These are phyloP conservation scores for Choreutis nemorana DNA, from an alignment of 2,888 invertebrate genomes.

Conservation along the genomic window DNA sequence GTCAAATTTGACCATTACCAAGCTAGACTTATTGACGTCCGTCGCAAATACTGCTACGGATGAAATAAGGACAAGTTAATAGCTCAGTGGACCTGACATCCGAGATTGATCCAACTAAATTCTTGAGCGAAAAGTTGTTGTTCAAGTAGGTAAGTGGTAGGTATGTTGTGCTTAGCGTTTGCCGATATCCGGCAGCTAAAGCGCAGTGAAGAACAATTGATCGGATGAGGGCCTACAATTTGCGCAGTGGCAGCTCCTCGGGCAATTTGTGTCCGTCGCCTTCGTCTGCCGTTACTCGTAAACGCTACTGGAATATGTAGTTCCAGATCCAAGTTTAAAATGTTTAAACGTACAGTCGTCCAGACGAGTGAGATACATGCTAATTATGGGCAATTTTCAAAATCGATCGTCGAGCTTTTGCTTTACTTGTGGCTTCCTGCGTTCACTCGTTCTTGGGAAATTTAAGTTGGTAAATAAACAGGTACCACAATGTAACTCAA, in stretches of 20 bases:
- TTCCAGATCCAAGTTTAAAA: slow-evolving; percentile 52
- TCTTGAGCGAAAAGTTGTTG: no score
- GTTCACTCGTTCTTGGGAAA: slow-evolving; percentile 34
- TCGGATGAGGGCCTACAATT: slow-evolving; percentile 43
- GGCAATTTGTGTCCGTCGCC: slow-evolving; percentile 61
- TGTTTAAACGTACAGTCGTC: slow-evolving; percentile 53
- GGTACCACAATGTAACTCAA: no score
- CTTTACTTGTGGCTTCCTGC: slow-evolving; percentile 53
- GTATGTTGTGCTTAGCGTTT: no score
- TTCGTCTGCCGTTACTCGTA: slow-evolving; percentile 57
- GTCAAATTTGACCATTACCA: no score
- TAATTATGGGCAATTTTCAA: slow-evolving; percentile 65
- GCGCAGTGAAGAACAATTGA: slow-evolving; percentile 37
- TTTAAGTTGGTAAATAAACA: slow-evolving; percentile 15
- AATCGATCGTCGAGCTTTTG: slow-evolving; percentile 60
- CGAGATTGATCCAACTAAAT: no score
- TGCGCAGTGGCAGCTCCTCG: slow-evolving; percentile 53
- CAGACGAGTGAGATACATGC: slow-evolving; percentile 55
- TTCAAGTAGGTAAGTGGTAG: no score
- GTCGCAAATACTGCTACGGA: no score
- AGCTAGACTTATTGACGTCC: no score
- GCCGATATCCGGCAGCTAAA: no score
- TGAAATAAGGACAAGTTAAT: no score
- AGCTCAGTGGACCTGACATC: no score
- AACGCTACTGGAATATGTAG: slow-evolving; percentile 63